A percentile compares a stretch with the other conserved stretches of the same genome.
Evolutionary conservation across 2,888 invertebrate genomes (phyloP).

Genomic region (Xiphydria camelus): DNA sequence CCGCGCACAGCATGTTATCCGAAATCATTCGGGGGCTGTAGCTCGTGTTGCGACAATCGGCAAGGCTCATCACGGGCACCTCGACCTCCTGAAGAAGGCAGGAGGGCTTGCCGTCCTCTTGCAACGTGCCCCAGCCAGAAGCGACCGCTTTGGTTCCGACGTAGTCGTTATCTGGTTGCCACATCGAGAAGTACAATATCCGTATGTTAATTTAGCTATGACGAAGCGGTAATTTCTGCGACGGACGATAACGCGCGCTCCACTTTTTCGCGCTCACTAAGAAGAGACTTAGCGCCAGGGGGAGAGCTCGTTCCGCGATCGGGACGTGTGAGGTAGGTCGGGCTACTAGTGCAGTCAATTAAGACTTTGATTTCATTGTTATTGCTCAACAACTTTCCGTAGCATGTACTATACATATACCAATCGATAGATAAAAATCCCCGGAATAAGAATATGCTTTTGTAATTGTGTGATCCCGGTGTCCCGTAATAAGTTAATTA

Average conservation of each 20-base stretch:
- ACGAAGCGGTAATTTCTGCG: background rate
- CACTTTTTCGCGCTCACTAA: too few species aligned
- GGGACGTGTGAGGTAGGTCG: too few species aligned
- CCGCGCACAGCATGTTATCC: constrained; percentile 87
- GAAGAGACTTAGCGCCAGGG: too few species aligned
- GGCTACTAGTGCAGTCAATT: too few species aligned
- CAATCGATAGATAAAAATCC: too few species aligned
- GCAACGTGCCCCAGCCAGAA: constrained; percentile 85
- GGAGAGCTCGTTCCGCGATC: too few species aligned
- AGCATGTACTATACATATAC: too few species aligned
- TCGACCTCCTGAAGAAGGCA: constrained; percentile 83
- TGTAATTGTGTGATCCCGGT: too few species aligned
- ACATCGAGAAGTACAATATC: constrained; percentile 1
- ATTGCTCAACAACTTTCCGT: too few species aligned
- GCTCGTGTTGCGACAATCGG: constrained; percentile 65
- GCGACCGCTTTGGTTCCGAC: constrained; percentile 74
- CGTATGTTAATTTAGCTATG: constrained; percentile 7
- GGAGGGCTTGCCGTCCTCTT: constrained; percentile 84
- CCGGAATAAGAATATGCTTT: too few species aligned
- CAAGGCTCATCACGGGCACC: constrained; percentile 64
- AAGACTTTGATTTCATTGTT: too few species aligned
- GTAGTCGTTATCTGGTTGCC: constrained; percentile 66
- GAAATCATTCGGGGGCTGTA: constrained; percentile 84
- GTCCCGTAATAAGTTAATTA: too few species aligned
- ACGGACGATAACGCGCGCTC: background rate